Evolutionary conservation across 2,113 vertebrate genomes (phyloP).

Genomic region (Poeciliopsis turrubarensis): DNA sequence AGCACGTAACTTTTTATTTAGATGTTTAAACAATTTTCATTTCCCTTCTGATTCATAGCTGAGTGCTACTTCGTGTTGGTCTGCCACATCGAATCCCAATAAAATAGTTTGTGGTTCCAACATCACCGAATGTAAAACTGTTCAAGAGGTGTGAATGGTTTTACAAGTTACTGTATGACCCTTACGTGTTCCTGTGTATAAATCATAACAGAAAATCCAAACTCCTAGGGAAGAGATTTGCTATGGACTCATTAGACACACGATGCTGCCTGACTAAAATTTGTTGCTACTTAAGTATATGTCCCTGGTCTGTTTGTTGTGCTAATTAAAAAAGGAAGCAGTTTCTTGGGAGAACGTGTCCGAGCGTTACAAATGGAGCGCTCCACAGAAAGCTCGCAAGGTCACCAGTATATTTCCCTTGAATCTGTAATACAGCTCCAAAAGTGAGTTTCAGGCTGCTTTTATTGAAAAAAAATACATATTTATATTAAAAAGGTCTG

Average conservation of each 20-base stretch:
- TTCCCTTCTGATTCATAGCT: background rate
- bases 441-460: conserved; percentile 37
- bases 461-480: conserved; percentile 40
- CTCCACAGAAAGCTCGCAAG: conserved; percentile 36
- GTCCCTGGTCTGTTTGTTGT: conserved; percentile 42
- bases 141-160: background rate
- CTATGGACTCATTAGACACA: conserved; percentile 26
- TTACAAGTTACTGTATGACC: background rate
- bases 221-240: conserved; percentile 49
- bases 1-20: background rate
- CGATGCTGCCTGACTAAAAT: conserved; percentile 32
- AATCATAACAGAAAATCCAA: conserved; percentile 36
- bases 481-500: conserved; percentile 47
- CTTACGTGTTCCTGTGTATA: conserved; percentile 30
- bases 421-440: conserved; percentile 32
- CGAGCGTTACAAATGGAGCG: conserved; percentile 34
- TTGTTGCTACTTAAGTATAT: conserved; percentile 41
- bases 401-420: conserved; percentile 24
- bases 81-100: background rate
- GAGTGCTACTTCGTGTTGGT: background rate
- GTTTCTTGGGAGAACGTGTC: conserved; percentile 31
- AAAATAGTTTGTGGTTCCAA: background rate
- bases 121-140: background rate
- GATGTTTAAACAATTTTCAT: background rate
- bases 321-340: conserved; percentile 39